Base-by-base conservation (phyloP, 2,888 invertebrate species). In the Thereva nobilitata region DNA sequence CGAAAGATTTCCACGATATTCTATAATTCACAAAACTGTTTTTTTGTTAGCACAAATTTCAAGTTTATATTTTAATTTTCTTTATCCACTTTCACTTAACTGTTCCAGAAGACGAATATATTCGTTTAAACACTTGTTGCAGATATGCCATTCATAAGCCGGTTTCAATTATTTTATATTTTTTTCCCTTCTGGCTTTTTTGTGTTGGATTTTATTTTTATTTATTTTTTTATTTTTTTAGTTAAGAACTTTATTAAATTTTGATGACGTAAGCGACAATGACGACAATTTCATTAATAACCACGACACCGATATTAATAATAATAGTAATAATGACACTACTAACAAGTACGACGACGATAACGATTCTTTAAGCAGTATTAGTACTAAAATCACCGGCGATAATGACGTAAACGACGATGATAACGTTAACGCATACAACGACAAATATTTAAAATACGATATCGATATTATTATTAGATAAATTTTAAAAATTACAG, bases 91-190 rank as follows among this genome's bases (percentile, higher is more conserved):
- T 44, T 44, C 41, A 41, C 42, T 47, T 47, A 47, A 47, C 47
- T 10, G 47, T 47, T 47, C 47, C 12, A n/a, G n/a, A 34, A 3
- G 44, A n/a, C 7, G n/a, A 56, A 34, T 56, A 44, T 38, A n/a
- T 47, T n/a, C 38, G 45, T 38, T 59, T 59, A 40, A 45, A 59
- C 59, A 59, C 59, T 59, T 59, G 59, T 59, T 59, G 59, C 59
- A 40, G 12, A 47, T 35, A 59, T 35, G 45, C 59, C 49, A 59
- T 49, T 59, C n/a, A 12, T 41, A 59, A 59, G 12, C 47, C 59
- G 47, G 59, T 45, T 49, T 47, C 35, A 10, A 52, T 34, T 38
- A n/a, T 38, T 9, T 38, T 9, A 47, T 10, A n/a, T 8, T 47
- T 4, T 12, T 10, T 47, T 10, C n/a, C 6, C n/a, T 5, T 2